Evolutionary conservation across 2,797 vertebrate species (phyloP), one percentile per base, ranked within the genome.

Genomic region (Myripristis jacobus): DNA sequence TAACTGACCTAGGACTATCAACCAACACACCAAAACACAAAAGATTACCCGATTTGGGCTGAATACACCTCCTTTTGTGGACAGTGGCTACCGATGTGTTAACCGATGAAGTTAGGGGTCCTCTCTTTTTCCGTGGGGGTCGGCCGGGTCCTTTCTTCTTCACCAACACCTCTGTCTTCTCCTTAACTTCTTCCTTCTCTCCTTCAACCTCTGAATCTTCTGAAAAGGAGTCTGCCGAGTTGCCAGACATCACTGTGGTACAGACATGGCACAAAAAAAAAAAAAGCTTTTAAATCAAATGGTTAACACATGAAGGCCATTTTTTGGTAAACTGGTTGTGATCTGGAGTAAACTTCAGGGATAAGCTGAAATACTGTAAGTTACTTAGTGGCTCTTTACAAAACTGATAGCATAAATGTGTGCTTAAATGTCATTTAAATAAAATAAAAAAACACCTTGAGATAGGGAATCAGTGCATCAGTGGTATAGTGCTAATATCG

Each of bases 141-240:
- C 88, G 86, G 5, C 91, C 90, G 0, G 84, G 89, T 18, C 89
- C 85, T 82, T 93, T 94, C 86, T 93, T 94, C 72, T 80, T 92
- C 16, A 82, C 82, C 0, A 15, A 43, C n/a, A 73, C 79, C 27
- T 89, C 92, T 0, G 57, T 19, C 64, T 86, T 90, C 50, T 91
- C 89, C 36, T 93, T 92, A 0, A 85, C 75, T 12, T 89, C 83
- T 51, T 88, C 90, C 51, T 92, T 93, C 13, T 81, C 82, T 16
- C 73, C 88, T 3, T 94, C 94, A 6, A 65, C 73, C 12, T 93
- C 93, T 0, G 94, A 93, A 15, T 94, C 92, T 8, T 94, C 94
- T 0, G 94, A 94, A 79, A 95, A 90, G 2, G 94, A 94, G 58
- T 95, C 94, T 0, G 85, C 94, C 0, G 94, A 94, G 79, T 95